Conservation (phyloP, 1,140 invertebrate species). For the Drosophila truncata region DNA sequence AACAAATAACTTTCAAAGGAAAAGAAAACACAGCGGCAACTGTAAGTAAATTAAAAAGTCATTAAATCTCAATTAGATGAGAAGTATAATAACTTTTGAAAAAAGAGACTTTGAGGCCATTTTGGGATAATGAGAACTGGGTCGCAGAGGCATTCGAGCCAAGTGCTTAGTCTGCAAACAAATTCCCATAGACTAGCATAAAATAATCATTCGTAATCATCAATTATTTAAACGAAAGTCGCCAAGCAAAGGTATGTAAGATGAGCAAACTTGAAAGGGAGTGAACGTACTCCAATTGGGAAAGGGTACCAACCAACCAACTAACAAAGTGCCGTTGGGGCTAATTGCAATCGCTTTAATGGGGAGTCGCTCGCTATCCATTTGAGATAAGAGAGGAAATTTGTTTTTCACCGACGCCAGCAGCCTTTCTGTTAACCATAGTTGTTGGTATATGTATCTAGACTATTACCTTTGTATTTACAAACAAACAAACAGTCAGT, state of each 20-base stretch:
- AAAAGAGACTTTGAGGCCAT: conserved; percentile 3
- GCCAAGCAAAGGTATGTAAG: neutral
- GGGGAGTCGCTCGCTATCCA: conserved; percentile 29
- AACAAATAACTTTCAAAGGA: conserved; percentile 1
- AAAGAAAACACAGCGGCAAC: neutral
- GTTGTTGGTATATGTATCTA: conserved; percentile 20
- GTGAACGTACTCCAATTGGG: neutral
- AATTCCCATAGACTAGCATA: conserved; percentile 16
- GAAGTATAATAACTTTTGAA: conserved; percentile 1
- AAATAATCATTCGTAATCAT: conserved; percentile 11
- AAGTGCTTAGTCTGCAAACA: conserved; percentile 12
- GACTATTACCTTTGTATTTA: conserved; percentile 49
- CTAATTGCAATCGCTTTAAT: conserved; percentile 76
- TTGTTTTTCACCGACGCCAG: conserved; percentile 53
- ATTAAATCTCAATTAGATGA: conserved; percentile 19
- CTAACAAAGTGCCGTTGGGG: conserved; percentile 44
- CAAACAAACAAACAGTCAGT: conserved; percentile 41
- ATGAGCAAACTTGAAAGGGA: conserved; percentile 1
- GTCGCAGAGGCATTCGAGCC: conserved; percentile 6
- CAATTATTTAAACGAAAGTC: conserved; percentile 9
- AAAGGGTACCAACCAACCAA: conserved; percentile 24
- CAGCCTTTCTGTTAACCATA: conserved; percentile 34
- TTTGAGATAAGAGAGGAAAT: conserved; percentile 72
- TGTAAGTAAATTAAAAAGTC: conserved; percentile 6
- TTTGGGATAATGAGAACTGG: conserved; percentile 6